A percentile compares a stretch with the other conserved stretches of the same genome.
Conservation (phyloP, 2,113 vertebrate species). For the Phyllostomus discolor region DNA sequence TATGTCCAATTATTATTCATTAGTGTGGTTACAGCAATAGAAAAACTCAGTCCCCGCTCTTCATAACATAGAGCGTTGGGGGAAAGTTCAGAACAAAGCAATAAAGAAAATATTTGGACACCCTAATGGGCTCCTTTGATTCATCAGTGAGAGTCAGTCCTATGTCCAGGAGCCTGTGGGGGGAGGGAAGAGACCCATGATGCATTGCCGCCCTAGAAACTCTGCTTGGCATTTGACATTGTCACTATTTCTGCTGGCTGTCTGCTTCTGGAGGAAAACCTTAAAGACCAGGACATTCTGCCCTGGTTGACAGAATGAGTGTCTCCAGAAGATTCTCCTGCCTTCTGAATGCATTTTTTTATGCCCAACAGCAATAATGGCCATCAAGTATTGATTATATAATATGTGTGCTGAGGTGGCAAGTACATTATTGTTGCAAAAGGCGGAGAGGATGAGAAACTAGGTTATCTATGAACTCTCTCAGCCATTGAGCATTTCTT, state of each 20-base stretch:
- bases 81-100: not conserved
- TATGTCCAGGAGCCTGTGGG: not conserved
- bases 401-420: conserved; percentile 73
- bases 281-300: not conserved
- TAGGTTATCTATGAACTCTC: conserved; percentile 66
- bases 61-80: not conserved
- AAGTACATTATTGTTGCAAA: conserved; percentile 66
- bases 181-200: not conserved
- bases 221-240: conserved; percentile 2
- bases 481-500: conserved; percentile 64
- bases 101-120: not conserved
- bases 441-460: conserved; percentile 51
- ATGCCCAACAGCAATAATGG: conserved; percentile 70
- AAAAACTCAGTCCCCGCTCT: not conserved
- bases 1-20: conserved; percentile 31
- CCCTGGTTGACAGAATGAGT: conserved; percentile 46
- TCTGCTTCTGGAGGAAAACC: conserved; percentile 45
- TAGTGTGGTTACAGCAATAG: not conserved
- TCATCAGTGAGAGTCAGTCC: not conserved
- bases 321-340: conserved; percentile 47
- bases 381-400: conserved; percentile 75
- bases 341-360: conserved; percentile 54
- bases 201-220: conserved; percentile 12
- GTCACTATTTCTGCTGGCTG: conserved; percentile 34
- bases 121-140: not conserved